These are phyloP conservation scores for Temnothorax rugatulus DNA, from an alignment of 2,888 invertebrate genomes.

Conservation along the genomic window DNA sequence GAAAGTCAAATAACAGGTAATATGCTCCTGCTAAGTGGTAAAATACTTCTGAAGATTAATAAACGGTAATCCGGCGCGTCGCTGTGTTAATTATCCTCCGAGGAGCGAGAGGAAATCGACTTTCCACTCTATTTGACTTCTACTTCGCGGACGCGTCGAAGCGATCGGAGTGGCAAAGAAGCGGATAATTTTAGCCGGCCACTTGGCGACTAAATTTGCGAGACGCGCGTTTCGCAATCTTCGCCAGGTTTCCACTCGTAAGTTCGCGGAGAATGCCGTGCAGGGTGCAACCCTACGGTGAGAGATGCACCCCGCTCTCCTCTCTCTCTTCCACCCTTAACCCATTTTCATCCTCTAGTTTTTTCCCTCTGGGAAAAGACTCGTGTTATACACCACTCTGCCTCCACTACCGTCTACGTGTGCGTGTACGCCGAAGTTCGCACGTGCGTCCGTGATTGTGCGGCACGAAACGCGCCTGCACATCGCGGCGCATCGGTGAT, in stretches of 20 bases:
- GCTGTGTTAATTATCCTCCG: constrained; percentile 34
- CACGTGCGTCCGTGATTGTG: constrained; percentile 1
- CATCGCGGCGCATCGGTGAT: constrained; percentile 35
- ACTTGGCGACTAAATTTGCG: constrained; percentile 45
- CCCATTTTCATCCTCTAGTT: constrained; percentile 21
- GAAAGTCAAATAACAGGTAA: constrained; percentile 19
- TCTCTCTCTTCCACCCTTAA: not conserved
- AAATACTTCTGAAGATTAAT: constrained; percentile 35
- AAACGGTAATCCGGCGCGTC: constrained; percentile 26
- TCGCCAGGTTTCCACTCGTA: not conserved
- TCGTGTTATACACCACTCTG: constrained; percentile 15
- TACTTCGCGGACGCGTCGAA: constrained; percentile 16
- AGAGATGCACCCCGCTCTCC: constrained; percentile 22
- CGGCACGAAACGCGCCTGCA: not conserved
- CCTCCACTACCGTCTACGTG: not conserved
- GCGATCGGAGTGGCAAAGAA: constrained; percentile 35
- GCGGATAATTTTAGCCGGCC: constrained; percentile 49
- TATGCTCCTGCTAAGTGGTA: constrained; percentile 11
- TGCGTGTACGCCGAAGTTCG: not conserved
- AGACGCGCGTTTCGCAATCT: constrained; percentile 37
- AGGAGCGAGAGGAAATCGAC: constrained; percentile 23
- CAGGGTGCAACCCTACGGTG: not conserved
- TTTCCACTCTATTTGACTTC: constrained; percentile 39
- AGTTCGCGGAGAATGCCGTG: not conserved
- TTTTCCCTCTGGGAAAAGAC: not conserved